phyloP scores from a whole-genome alignment of 2,113 vertebrate genomes.

The Astatoreochromis straeleni region DNA sequence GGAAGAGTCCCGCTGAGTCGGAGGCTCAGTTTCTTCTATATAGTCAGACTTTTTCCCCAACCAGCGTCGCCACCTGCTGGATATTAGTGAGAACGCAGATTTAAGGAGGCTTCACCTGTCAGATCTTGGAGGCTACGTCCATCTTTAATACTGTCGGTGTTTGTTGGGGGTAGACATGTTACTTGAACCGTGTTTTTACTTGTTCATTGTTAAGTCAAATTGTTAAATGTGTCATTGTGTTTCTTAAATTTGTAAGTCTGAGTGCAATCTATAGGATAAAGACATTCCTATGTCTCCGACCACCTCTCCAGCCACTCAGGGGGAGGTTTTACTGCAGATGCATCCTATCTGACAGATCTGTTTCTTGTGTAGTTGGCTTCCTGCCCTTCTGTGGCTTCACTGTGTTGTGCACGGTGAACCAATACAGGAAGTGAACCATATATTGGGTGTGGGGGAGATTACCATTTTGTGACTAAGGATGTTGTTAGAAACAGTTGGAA shows the following conservation, averaged over 20 bases:
- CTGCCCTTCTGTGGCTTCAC: not conserved
- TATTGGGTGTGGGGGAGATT: rapidly evolving
- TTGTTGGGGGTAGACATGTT: not conserved
- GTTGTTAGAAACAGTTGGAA: not conserved
- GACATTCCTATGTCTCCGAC: not conserved
- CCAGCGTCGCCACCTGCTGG: not conserved
- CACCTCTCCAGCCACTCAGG: not conserved
- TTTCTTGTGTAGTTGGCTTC: not conserved
- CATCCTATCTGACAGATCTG: not conserved
- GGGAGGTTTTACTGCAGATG: not conserved
- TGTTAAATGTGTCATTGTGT: not conserved
- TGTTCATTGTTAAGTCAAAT: not conserved
- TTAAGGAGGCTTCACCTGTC: not conserved
- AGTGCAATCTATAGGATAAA: not conserved
- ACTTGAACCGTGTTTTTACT: not conserved
- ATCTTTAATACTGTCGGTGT: not conserved
- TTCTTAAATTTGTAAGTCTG: not conserved
- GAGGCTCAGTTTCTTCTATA: not conserved
- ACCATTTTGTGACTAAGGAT: not conserved
- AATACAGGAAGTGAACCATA: not conserved
- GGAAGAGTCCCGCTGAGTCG: not conserved
- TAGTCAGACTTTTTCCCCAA: not conserved
- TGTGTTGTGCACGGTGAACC: not conserved
- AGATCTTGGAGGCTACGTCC: not conserved
- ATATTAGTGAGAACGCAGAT: not conserved